Conservation (phyloP, 2,113 vertebrate genomes). For the Leiothrix lutea region DNA sequence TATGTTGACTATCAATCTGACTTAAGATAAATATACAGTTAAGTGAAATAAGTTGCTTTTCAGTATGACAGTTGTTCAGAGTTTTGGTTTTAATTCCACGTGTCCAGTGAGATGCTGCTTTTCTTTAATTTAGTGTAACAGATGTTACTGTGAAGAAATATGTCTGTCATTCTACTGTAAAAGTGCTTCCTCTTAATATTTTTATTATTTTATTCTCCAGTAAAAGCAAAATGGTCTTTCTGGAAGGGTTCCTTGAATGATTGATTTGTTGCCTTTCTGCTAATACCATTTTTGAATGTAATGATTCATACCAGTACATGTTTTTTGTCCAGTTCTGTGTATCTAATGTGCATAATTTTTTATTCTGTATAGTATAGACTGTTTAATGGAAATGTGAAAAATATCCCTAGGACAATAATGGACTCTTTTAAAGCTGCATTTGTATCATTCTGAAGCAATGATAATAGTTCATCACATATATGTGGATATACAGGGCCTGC, state of each 20-base stretch:
- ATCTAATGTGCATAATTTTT: background rate
- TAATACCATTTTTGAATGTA: background rate
- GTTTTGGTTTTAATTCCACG: background rate
- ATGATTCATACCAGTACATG: background rate
- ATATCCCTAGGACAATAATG: background rate
- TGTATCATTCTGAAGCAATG: background rate
- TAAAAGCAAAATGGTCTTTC: background rate
- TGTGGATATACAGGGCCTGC: background rate
- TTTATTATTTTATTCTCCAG: background rate
- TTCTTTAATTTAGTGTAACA: background rate
- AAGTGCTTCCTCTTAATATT: slow-evolving; percentile 6
- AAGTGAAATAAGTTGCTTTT: background rate
- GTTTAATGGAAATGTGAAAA: background rate
- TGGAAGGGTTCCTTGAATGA: background rate
- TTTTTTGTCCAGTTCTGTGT: background rate
- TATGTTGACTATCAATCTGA: background rate
- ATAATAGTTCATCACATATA: background rate
- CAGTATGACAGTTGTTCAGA: background rate
- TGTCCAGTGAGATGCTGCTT: background rate
- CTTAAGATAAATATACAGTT: background rate
- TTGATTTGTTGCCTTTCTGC: background rate
- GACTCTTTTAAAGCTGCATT: background rate
- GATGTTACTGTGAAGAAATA: background rate
- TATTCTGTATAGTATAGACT: background rate
- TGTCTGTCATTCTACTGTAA: background rate